Conservation (phyloP, 2,113 vertebrate species). For the Neofelis nebulosa region DNA sequence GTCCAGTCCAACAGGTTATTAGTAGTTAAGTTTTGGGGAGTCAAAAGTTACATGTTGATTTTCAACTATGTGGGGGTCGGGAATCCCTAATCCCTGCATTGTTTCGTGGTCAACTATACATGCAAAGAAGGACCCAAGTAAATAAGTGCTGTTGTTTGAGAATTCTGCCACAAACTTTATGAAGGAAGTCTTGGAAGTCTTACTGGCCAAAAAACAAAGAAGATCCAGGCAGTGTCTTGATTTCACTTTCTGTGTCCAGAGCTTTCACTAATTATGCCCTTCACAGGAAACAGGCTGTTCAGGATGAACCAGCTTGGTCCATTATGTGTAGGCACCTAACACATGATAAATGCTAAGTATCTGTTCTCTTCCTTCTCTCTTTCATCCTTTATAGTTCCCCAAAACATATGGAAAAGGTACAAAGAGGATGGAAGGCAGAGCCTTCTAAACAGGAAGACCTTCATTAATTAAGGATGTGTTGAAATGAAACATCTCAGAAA, state of each 20-base stretch:
- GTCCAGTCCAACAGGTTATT: not conserved
- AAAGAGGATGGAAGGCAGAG: not conserved
- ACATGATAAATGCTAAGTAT: not conserved
- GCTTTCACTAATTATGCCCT: not conserved
- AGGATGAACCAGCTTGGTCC: not conserved
- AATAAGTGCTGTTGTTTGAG: not conserved
- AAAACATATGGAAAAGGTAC: not conserved
- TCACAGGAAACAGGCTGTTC: not conserved
- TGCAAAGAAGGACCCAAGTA: not conserved
- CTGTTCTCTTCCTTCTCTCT: not conserved
- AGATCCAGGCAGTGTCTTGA: not conserved
- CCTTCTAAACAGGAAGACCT: not conserved
- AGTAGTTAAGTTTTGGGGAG: not conserved
- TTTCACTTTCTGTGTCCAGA: not conserved
- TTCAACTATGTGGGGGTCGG: not conserved
- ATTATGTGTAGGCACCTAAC: not conserved
- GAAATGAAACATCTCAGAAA: slow-evolving; percentile 8
- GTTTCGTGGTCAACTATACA: not conserved
- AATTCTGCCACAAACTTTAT: not conserved
- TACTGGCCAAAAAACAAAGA: not conserved
- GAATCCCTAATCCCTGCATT: not conserved
- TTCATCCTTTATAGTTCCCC: not conserved
- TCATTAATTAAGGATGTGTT: not conserved
- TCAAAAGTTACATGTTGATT: not conserved
- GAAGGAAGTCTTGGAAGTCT: not conserved